Evolutionary conservation across 2,888 invertebrate genomes (phyloP).

Genomic region (Cinara cedri): DNA sequence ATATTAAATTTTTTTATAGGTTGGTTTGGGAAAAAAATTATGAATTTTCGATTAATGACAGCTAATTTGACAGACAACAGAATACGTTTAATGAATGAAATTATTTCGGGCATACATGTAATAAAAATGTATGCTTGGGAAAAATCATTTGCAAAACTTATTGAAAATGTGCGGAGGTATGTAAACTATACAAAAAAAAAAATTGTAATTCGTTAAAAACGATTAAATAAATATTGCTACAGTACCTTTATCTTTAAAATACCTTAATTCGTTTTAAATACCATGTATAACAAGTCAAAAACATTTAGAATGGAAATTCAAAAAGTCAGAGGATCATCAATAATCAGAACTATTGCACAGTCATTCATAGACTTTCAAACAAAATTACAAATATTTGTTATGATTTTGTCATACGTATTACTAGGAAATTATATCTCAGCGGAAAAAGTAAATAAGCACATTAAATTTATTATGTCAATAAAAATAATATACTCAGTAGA

Average conservation of each 20-base stretch:
- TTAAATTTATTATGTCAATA: too few relatives aligned
- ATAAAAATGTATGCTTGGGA: slow-evolving; percentile 95
- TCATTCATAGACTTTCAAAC: slow-evolving; percentile 82
- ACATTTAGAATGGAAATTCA: slow-evolving; percentile 71
- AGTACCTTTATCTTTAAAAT: too few relatives aligned
- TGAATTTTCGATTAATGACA: slow-evolving; percentile 76
- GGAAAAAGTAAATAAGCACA: slow-evolving; percentile 68
- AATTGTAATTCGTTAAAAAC: too few relatives aligned
- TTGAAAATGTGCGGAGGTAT: slow-evolving; percentile 76
- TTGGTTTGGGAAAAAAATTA: slow-evolving; percentile 77
- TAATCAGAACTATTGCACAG: slow-evolving; percentile 72
- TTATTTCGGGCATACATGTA: slow-evolving; percentile 82
- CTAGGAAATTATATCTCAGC: slow-evolving; percentile 73
- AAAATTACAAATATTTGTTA: slow-evolving; percentile 77
- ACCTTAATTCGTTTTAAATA: too few relatives aligned
- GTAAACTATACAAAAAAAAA: too few relatives aligned
- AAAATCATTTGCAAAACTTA: slow-evolving; percentile 77
- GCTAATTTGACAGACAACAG: slow-evolving; percentile 87
- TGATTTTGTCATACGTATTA: slow-evolving; percentile 75
- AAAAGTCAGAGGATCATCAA: slow-evolving; percentile 74
- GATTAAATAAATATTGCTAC: too few relatives aligned
- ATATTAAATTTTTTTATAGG: slow-evolving; percentile 64
- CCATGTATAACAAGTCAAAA: not conserved
- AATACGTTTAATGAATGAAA: slow-evolving; percentile 89
- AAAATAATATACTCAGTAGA: too few relatives aligned